A percentile compares a stretch with the other conserved stretches of the same genome.
phyloP scores from a whole-genome alignment of 2,888 invertebrate species.

The Drosophila mercatorum region DNA sequence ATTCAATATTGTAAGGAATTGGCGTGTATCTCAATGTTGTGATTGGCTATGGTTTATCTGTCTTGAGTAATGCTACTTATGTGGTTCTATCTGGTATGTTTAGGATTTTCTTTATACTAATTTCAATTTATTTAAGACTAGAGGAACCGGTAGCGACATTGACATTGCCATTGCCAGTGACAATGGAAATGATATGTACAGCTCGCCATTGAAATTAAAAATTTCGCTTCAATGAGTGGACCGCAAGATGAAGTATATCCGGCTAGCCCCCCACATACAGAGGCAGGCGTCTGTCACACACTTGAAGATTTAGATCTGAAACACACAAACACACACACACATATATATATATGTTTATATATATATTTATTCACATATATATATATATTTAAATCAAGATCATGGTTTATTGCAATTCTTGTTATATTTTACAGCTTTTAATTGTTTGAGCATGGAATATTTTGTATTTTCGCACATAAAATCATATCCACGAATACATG shows the following conservation, averaged over 20 bases:
- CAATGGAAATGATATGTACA: slow-evolving; percentile 26
- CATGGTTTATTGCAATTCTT: slow-evolving; percentile 10
- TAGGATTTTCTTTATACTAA: neutral
- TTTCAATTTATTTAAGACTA: neutral
- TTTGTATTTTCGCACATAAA: slow-evolving; percentile 1
- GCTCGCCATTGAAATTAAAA: slow-evolving; percentile 69
- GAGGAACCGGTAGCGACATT: slow-evolving; percentile 34
- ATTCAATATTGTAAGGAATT: neutral
- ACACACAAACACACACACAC: slow-evolving; percentile 10
- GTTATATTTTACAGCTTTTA: slow-evolving; percentile 28
- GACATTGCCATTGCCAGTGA: slow-evolving; percentile 47
- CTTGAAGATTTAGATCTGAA: slow-evolving; percentile 40
- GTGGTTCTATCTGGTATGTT: neutral
- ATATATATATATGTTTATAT: neutral
- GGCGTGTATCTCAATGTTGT: neutral
- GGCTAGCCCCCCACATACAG: slow-evolving; percentile 47
- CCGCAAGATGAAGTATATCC: slow-evolving; percentile 75
- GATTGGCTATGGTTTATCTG: neutral
- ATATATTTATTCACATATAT: neutral
- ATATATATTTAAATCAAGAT: slow-evolving; percentile 18
- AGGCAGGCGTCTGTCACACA: slow-evolving; percentile 32
- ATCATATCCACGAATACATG: neutral
- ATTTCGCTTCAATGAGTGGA: slow-evolving; percentile 66
- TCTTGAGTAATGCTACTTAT: neutral
- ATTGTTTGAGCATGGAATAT: slow-evolving; percentile 25